phyloP scores from a whole-genome alignment of 1,140 invertebrate species.

The Leptonema lineaticorne region DNA sequence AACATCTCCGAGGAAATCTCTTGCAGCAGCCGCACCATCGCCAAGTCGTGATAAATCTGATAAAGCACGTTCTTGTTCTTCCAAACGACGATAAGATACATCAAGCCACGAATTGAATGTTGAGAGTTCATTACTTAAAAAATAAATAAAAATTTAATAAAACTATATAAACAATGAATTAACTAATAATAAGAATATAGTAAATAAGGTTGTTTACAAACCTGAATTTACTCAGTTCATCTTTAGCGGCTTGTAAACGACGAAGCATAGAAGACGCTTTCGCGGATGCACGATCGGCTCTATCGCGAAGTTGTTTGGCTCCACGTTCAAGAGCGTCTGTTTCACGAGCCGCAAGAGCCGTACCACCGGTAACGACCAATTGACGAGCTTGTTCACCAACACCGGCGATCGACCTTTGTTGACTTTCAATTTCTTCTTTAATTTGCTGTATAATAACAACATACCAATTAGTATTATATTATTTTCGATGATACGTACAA shows the following conservation, averaged over 20 bases:
- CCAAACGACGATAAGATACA: conserved; percentile 72
- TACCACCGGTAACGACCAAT: conserved; percentile 83
- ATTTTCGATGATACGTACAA: no score
- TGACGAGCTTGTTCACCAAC: conserved; percentile 91
- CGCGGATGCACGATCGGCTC: conserved; percentile 79
- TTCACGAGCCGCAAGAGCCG: conserved; percentile 87
- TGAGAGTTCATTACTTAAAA: conserved; percentile 68
- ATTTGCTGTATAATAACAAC: conserved; percentile 66
- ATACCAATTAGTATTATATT: no score
- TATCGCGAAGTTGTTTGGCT: conserved; percentile 76
- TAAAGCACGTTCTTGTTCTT: conserved; percentile 83
- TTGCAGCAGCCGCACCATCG: conserved; percentile 71
- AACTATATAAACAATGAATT: no score
- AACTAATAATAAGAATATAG: not conserved
- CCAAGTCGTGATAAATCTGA: conserved; percentile 75
- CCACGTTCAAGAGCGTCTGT: conserved; percentile 80
- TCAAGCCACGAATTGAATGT: conserved; percentile 86
- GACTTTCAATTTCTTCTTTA: conserved; percentile 87
- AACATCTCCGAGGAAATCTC: conserved; percentile 90
- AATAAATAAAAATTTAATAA: conserved; percentile 3
- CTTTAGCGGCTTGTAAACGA: conserved; percentile 74
- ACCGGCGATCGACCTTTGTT: conserved; percentile 80
- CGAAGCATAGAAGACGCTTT: conserved; percentile 77
- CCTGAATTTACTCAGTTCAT: conserved; percentile 87
- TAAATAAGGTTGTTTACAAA: conserved; percentile 46